Evolutionary conservation across 2,113 vertebrate species (phyloP), one percentile per base, ranked within the genome.

Genomic region (Rissa tridactyla): DNA sequence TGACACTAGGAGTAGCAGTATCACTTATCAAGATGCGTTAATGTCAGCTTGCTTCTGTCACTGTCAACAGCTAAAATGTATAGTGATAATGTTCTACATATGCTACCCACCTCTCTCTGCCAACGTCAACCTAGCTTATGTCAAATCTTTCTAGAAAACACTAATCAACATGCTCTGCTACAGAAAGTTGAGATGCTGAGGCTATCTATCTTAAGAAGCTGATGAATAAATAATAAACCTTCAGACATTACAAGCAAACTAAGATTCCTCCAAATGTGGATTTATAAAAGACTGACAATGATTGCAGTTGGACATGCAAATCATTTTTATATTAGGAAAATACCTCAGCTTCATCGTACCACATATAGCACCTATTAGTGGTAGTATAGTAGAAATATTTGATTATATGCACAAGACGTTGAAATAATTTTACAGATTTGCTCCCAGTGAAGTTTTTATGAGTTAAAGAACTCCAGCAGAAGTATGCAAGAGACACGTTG

Each of bases 131-230:
- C 51, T 88, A 92, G 88, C 86, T 88, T 88, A 76, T 61, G 87
- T 92, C 96, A 97, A 57, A 73, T 70, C 42, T 78, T 82, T 91
- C 92, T 66, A 89, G 96, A 96, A 88, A 88, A 87, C 58, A 81
- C 77, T 95, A 93, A 86, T 95, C 95, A 95, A 66, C 84, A 47
- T 69, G 42, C 10, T 25, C 57, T 91, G 36, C 73, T 86, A 51
- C 32, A 88, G 85, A 87, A 58, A 84, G 44, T 23, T 25, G 88
- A 94, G 60, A 76, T 57, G 62, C 15, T 5, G 7, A 91, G 38
- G 71, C 78, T 90, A 81, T 82, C 79, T 71, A 69, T 76, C 76
- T 65, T 70, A 58, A 73, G 38, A 61, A 83, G 30, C 10, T 30
- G 47, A 71, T 90, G 36, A 90, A 47, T 54, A 66, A 91, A 76